Conservation (phyloP, 2,888 invertebrate genomes). For the Pycnomerus fuliginosus region DNA sequence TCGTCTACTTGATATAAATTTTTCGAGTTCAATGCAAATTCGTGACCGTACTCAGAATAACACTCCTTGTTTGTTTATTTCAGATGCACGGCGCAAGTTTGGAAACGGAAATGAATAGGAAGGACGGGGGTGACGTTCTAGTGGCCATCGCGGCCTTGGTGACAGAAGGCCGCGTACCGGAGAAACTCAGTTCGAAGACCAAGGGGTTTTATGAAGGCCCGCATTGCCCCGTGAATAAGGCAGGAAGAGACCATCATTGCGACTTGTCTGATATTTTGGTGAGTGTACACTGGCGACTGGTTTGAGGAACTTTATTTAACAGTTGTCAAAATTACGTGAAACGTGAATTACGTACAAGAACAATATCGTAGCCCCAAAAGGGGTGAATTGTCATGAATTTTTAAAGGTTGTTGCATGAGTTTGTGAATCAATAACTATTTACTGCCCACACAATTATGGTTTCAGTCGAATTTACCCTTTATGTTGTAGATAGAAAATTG, state of each 20-base stretch:
- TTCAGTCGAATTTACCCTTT: too few relatives aligned
- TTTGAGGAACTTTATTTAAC: too few relatives aligned
- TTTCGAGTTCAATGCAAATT: background rate
- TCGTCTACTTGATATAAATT: background rate
- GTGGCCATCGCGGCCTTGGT: constrained; percentile 51
- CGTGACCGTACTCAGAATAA: too few relatives aligned
- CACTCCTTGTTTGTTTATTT: constrained; percentile 32
- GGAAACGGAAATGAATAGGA: constrained; percentile 35
- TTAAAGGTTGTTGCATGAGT: too few relatives aligned
- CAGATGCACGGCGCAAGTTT: constrained; percentile 53
- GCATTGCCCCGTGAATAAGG: constrained; percentile 59
- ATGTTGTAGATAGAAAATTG: too few relatives aligned
- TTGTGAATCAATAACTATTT: too few relatives aligned
- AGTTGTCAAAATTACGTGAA: too few relatives aligned
- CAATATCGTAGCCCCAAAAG: too few relatives aligned
- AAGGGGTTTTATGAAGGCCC: constrained; percentile 69
- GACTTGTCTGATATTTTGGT: constrained; percentile 57
- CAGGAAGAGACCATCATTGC: constrained; percentile 54
- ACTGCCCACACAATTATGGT: too few relatives aligned
- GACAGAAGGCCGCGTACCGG: constrained; percentile 51
- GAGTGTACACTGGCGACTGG: too few relatives aligned
- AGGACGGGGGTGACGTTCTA: constrained; percentile 46
- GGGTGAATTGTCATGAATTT: too few relatives aligned
- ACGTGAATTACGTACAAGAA: too few relatives aligned
- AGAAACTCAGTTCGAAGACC: constrained; percentile 46